These are phyloP conservation scores for Melanocharis versteri DNA, from an alignment of 2,113 vertebrate genomes.

Conservation along the genomic window DNA sequence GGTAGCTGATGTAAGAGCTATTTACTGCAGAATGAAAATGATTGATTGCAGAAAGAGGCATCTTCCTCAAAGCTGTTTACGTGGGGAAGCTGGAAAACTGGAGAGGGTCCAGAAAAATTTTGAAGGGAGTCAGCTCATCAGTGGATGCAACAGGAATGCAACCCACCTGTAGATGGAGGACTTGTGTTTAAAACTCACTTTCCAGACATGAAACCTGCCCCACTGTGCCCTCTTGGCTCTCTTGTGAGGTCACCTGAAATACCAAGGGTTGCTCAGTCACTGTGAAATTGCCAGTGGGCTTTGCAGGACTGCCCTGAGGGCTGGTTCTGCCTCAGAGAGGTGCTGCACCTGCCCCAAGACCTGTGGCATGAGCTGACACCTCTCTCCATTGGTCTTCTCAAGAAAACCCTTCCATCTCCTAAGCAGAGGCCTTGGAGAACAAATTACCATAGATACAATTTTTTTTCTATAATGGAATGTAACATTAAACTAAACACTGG, in stretches of 20 bases:
- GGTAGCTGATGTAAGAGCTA: neutral
- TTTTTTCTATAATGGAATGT: conserved; percentile 14
- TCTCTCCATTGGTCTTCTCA: neutral
- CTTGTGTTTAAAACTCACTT: neutral
- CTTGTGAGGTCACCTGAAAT: neutral
- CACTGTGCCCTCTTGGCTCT: neutral
- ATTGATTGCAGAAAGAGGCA: neutral
- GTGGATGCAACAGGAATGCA: neutral
- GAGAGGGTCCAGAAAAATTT: neutral
- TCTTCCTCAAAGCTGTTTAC: neutral
- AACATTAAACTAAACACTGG: conserved; percentile 31
- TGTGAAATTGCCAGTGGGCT: neutral
- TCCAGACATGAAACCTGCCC: neutral
- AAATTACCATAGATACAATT: neutral
- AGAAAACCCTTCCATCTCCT: neutral
- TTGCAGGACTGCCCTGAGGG: neutral
- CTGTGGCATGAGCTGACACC: neutral
- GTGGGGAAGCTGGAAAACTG: neutral
- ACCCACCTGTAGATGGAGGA: neutral
- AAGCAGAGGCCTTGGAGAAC: neutral
- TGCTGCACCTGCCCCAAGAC: neutral
- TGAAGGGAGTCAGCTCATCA: neutral
- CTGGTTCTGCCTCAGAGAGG: neutral
- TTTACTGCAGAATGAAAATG: neutral
- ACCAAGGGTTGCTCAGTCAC: neutral